Evolutionary conservation across 2,113 vertebrate genomes (phyloP).

Genomic region (Chloropsis hardwickii): DNA sequence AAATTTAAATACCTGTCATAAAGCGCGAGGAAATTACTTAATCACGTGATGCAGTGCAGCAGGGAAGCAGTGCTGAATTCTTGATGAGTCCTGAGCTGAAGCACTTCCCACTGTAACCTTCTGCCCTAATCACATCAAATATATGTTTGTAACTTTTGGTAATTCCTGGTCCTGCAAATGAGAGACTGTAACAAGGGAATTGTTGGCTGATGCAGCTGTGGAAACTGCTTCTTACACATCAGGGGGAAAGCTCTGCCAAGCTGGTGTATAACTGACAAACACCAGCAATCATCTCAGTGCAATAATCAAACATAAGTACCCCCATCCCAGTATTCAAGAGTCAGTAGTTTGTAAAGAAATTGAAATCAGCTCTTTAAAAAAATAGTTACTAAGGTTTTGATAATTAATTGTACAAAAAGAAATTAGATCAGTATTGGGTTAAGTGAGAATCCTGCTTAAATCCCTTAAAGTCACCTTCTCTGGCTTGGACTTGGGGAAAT

Average conservation of each 20-base stretch:
- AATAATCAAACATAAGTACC: not conserved
- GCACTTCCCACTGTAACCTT: not conserved
- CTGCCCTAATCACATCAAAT: not conserved
- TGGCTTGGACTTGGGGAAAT: not conserved
- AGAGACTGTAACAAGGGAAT: not conserved
- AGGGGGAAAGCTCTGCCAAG: not conserved
- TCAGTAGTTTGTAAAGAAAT: not conserved
- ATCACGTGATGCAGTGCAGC: not conserved
- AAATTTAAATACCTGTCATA: not conserved
- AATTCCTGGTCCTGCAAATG: not conserved
- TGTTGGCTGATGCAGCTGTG: not conserved
- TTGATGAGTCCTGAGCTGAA: not conserved
- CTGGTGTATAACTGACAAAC: not conserved
- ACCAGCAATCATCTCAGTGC: not conserved
- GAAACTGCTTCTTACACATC: not conserved
- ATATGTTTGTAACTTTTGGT: not conserved
- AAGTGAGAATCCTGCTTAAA: not conserved
- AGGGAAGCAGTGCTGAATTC: not conserved
- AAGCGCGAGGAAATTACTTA: not conserved
- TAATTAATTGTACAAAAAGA: not conserved
- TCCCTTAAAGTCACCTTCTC: not conserved
- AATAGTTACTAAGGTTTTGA: not conserved
- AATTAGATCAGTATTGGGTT: not conserved
- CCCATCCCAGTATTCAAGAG: not conserved
- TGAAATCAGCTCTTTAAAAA: not conserved